A percentile compares a stretch with the other conserved stretches of the same genome.
These are phyloP conservation scores for Drosophila punjabiensis DNA, from an alignment of 1,140 invertebrate genomes.

Conservation along the genomic window DNA sequence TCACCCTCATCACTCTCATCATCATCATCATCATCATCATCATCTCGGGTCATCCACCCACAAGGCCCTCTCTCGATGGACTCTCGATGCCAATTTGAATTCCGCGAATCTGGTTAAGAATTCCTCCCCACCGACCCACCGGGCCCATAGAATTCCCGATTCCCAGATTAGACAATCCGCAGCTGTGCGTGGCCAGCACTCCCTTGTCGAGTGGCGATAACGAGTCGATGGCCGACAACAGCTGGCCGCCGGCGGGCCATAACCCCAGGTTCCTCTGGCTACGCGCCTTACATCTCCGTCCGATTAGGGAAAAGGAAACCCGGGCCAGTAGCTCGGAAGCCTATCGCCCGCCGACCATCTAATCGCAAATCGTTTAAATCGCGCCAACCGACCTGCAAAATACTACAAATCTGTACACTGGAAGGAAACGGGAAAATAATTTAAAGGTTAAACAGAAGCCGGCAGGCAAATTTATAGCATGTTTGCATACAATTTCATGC, in stretches of 20 bases:
- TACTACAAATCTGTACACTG: constrained; percentile 29
- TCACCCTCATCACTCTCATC: background rate
- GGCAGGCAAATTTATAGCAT: background rate
- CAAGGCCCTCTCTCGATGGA: background rate
- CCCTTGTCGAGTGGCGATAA: constrained; percentile 21
- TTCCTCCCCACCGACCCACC: constrained; percentile 8
- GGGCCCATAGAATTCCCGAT: constrained; percentile 16
- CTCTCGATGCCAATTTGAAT: background rate
- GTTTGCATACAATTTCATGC: constrained; percentile 8
- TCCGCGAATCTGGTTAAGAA: background rate
- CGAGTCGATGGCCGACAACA: constrained; percentile 38
- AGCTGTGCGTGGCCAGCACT: constrained; percentile 45
- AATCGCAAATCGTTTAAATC: constrained; percentile 42
- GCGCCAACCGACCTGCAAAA: constrained; percentile 34
- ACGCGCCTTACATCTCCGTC: constrained; percentile 42
- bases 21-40: background rate
- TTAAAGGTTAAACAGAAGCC: background rate
- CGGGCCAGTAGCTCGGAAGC: constrained; percentile 32
- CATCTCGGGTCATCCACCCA: constrained; percentile 22
- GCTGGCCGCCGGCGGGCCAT: constrained; percentile 24
- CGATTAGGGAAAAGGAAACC: constrained; percentile 37
- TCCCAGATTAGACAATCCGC: constrained; percentile 42
- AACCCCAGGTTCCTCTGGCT: constrained; percentile 5
- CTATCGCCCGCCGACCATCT: constrained; percentile 48
- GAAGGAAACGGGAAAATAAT: background rate